Conservation (phyloP, 2,888 invertebrate species). For the Archaeoteleia sp. region DNA sequence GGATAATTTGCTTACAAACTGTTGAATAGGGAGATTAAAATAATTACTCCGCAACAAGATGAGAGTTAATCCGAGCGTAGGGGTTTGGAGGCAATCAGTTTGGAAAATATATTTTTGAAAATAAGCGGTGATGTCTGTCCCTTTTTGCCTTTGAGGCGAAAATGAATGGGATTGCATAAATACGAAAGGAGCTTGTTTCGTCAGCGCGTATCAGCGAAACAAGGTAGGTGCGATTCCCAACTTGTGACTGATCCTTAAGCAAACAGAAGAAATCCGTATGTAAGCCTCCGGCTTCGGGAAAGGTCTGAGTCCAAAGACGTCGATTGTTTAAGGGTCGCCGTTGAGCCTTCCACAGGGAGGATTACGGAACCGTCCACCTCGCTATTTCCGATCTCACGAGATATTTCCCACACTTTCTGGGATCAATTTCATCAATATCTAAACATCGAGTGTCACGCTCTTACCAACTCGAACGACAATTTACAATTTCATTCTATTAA, state of each 20-base stretch:
- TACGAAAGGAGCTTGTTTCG: conserved; percentile 3
- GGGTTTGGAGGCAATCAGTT: neutral
- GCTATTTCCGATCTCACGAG: conserved; percentile 14
- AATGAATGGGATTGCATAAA: neutral
- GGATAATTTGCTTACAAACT: neutral
- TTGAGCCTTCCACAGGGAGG: conserved; percentile 14
- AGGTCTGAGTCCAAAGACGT: conserved; percentile 27
- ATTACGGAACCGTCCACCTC: conserved; percentile 26
- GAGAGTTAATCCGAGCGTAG: neutral
- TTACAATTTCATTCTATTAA: conserved; percentile 12
- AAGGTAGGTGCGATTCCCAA: neutral
- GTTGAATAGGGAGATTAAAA: conserved; percentile 1
- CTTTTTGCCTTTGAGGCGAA: too few species aligned
- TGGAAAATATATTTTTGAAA: too few species aligned
- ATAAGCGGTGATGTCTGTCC: too few species aligned
- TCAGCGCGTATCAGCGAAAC: too few species aligned
- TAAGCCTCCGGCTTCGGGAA: conserved; percentile 20
- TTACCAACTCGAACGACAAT: too few species aligned
- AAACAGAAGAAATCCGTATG: conserved; percentile 28
- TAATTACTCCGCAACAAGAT: conserved; percentile 1
- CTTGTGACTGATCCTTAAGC: conserved; percentile 27
- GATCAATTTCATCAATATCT: conserved; percentile 20
- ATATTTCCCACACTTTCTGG: conserved; percentile 6
- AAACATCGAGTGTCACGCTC: neutral
- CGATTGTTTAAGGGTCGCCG: conserved; percentile 40